These are phyloP conservation scores for Endomychus coccineus DNA, from an alignment of 2,888 invertebrate genomes.

Conservation along the genomic window DNA sequence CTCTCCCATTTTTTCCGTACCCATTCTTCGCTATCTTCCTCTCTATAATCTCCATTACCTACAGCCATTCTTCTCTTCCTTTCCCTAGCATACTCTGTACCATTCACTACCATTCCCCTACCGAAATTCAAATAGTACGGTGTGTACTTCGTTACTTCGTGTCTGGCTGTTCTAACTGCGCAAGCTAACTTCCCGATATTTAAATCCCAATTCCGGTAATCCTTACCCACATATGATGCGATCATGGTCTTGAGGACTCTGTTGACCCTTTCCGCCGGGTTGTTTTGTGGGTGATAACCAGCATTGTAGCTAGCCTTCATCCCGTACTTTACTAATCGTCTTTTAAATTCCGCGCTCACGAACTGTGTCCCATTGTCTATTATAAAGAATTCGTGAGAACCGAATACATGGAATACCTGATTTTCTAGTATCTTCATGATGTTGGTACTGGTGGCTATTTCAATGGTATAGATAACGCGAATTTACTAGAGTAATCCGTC, in stretches of 20 bases:
- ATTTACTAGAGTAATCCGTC: slow-evolving; percentile 23
- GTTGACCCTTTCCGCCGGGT: slow-evolving; percentile 31
- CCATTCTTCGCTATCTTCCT: no score
- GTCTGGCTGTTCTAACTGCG: slow-evolving; percentile 19
- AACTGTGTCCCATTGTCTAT: slow-evolving; percentile 29
- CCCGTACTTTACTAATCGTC: slow-evolving; percentile 14
- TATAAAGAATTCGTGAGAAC: slow-evolving; percentile 23
- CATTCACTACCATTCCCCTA: slow-evolving; percentile 14
- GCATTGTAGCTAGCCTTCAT: slow-evolving; percentile 20
- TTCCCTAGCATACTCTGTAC: not conserved
- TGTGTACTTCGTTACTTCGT: slow-evolving; percentile 18
- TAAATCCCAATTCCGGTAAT: slow-evolving; percentile 24
- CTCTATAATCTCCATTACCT: no score
- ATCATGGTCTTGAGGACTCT: slow-evolving; percentile 30
- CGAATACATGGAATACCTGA: slow-evolving; percentile 24
- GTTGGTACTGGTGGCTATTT: slow-evolving; percentile 17
- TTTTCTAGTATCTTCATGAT: slow-evolving; percentile 19
- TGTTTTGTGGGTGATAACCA: slow-evolving; percentile 28
- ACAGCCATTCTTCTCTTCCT: no score
- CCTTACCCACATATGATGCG: slow-evolving; percentile 20
- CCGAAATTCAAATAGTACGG: slow-evolving; percentile 21
- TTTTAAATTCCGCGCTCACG: slow-evolving; percentile 13
- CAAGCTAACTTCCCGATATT: slow-evolving; percentile 17
- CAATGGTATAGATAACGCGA: slow-evolving; percentile 21
- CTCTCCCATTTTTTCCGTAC: no score